phyloP scores from a whole-genome alignment of 1,140 invertebrate species.

The Venustaconcha ellipsiformis region DNA sequence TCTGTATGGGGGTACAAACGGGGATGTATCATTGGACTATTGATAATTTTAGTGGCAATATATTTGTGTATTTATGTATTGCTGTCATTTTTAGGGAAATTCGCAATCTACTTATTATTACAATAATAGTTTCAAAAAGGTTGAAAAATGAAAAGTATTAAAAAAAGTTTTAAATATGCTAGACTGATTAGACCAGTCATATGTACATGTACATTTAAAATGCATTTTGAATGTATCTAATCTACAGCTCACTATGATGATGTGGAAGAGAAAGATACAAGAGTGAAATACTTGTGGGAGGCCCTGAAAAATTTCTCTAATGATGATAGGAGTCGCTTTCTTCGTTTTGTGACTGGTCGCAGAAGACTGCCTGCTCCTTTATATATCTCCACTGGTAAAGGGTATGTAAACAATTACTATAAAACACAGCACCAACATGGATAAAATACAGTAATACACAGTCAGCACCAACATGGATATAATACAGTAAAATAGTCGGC shows the following conservation, averaged over 20 bases:
- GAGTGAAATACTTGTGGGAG: slow-evolving; percentile 67
- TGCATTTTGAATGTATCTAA: slow-evolving; percentile 4
- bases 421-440: no score
- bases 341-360: slow-evolving; percentile 67
- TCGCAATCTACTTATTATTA: no score
- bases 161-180: not conserved
- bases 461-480: no score
- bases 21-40: no score
- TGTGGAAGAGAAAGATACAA: slow-evolving; percentile 58
- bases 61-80: no score
- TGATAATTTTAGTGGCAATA: no score
- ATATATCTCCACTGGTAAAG: slow-evolving; percentile 62
- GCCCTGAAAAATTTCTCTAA: slow-evolving; percentile 66
- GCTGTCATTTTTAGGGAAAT: no score
- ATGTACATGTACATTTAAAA: not conserved
- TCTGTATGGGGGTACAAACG: no score
- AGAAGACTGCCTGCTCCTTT: slow-evolving; percentile 64
- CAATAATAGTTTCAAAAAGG: no score
- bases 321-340: slow-evolving; percentile 67
- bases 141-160: no score
- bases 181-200: not conserved
- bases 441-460: no score
- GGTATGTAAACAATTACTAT: slow-evolving; percentile 44
- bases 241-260: slow-evolving; percentile 65
- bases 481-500: no score